Evolutionary conservation across 2,113 vertebrate genomes (phyloP), one percentile per base, ranked within the genome.

Genomic region (Mormyrus lacerda): DNA sequence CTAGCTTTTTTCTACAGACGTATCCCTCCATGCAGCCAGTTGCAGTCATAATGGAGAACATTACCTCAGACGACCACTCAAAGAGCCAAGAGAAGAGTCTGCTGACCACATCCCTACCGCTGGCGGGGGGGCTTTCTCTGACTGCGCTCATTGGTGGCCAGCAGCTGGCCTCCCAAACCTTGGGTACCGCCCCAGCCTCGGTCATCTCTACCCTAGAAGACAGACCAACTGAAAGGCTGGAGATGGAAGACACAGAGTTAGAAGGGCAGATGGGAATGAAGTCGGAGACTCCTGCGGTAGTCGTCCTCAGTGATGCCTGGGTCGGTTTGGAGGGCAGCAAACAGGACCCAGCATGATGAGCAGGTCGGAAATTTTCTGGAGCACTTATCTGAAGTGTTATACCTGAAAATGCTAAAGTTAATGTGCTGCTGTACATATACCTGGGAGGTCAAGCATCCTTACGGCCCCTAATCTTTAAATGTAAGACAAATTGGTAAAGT

Each of bases 1-100:
- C 96, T 87, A 97, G 96, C 79, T 97, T 96, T 91, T 96, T 97
- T 91, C 92, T 97, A 84, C 97, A 97, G 95, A 95, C 96, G 92
- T 95, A 96, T 94, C 96, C 96, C 24, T 95, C 96, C 55, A 95
- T 95, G 15, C 96, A 97, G 13, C 93, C 96, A 86, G 92, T 97
- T 93, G 96, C 97, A 0, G 94, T 97, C 85, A 94, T 97, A n/a
- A 96, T 97, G 86, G 97, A 97, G 90, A 96, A 96, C 0, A 91
- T 97, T 87, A 17, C 96, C 94, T 87, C 96, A 84, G 95, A 95
- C 87, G 93, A 95, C 9, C 93, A 94, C n/a, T 94, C 95, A 2
- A 91, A 95, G 1, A 95, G 96, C 89, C 96, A 96, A 89, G 27
- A 53, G 21, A 85, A 48, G 95, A 96, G 89, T 94, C 96, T 69